These are phyloP conservation scores for Leuciscus idus DNA, from an alignment of 2,113 vertebrate species.

Conservation along the genomic window DNA sequence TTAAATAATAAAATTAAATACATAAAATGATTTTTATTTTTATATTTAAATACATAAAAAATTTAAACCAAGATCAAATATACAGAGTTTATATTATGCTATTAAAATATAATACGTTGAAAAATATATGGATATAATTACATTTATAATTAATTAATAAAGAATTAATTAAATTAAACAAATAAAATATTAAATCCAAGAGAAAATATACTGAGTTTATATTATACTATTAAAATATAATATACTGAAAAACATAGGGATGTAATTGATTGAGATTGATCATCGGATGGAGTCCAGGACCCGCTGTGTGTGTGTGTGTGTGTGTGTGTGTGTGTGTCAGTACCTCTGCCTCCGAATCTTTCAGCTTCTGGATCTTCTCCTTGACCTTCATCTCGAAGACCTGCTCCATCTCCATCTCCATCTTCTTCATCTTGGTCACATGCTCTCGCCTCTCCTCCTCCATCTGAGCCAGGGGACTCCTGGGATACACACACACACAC, in stretches of 20 bases:
- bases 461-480: constrained; percentile 98
- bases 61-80: too few species aligned
- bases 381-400: constrained; percentile 99
- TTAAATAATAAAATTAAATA: too few species aligned
- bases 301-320: too few species aligned
- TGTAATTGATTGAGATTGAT: not conserved
- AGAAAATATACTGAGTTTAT: not conserved
- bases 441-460: constrained; percentile 97
- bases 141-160: too few species aligned
- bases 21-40: too few species aligned
- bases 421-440: constrained; percentile 98
- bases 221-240: not conserved
- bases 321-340: not conserved
- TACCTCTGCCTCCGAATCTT: constrained; percentile 99
- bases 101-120: too few species aligned
- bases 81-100: too few species aligned
- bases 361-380: constrained; percentile 98
- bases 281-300: not conserved
- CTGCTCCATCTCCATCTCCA: constrained; percentile 99
- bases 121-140: too few species aligned
- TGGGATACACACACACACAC: constrained; percentile 62
- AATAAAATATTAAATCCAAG: not conserved
- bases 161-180: too few species aligned
- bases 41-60: too few species aligned
- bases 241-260: not conserved